Base-by-base conservation (phyloP, 1,140 invertebrate genomes). In the Nebria ingens region DNA sequence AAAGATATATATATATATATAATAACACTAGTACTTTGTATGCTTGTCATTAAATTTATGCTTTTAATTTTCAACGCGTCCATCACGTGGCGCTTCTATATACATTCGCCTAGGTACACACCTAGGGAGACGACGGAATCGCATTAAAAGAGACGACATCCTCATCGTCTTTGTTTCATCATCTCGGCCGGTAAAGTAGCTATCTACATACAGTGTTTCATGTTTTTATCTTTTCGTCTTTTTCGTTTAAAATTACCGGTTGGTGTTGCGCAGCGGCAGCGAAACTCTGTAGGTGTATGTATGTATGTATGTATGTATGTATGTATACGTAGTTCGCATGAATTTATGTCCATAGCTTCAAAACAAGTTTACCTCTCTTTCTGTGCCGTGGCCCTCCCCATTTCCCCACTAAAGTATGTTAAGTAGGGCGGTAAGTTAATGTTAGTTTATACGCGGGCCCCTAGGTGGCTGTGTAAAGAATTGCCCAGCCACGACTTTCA, bases 31-130 rank as follows among this genome's bases (percentile, higher is more conserved):
- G 9, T 45, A 45, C 40, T 45, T 45, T 11, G 40, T 45, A 45
- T 45, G 40, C 40, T 11, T 4, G 40, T 45, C 40, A 17, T 45
- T 45, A 45, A 45, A 45, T 45, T 45, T 45, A 45, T 45, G 40
- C 6, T 17, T 45, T 45, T 45, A 45, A 45, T 45, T 45, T 45
- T 17, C 40, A 45, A 45, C 40, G 40, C 40, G 40, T 45, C 40
- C 17, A 45, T 45, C 40, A 45, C 40, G 13, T 34, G 15, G 40
- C 17, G n/a, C 6, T 34, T 9, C 40, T n/a, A n/a, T n/a, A n/a
- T n/a, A n/a, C n/a, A n/a, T n/a, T n/a, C n/a, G n/a, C n/a, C n/a
- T 45, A 45, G 40, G 40, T 17, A 17, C 40, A n/a, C n/a, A 17
- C 40, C 40, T 45, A 45, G 40, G n/a, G n/a, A n/a, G n/a, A 29